These are phyloP conservation scores for Callorhinus ursinus DNA, from an alignment of 2,113 vertebrate genomes.

Conservation along the genomic window DNA sequence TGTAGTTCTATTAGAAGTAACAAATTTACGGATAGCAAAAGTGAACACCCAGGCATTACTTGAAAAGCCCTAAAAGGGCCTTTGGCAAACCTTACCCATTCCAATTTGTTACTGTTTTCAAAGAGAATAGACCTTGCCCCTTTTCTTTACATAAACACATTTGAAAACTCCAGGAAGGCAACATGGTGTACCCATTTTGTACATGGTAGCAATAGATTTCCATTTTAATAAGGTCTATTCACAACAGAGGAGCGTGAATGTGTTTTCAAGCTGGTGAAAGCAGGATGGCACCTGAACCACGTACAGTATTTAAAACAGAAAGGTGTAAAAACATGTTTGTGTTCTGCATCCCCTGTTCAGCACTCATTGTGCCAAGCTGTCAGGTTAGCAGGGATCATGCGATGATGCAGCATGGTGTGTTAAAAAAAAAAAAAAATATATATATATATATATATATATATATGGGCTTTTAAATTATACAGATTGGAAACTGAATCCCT, in stretches of 20 bases:
- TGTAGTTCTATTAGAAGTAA: background rate
- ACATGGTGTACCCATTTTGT: background rate
- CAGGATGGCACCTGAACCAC: background rate
- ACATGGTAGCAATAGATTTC: background rate
- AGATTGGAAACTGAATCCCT: background rate
- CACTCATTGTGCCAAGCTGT: background rate
- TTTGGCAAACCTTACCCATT: background rate
- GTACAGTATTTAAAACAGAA: background rate
- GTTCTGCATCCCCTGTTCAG: background rate
- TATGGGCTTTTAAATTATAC: background rate
- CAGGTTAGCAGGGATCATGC: background rate
- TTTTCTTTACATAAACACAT: constrained; percentile 10
- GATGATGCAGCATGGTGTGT: background rate
- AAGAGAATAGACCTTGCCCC: background rate
- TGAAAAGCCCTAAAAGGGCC: background rate
- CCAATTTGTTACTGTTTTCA: constrained; percentile 34
- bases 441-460: too few species aligned
- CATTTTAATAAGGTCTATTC: constrained; percentile 5
- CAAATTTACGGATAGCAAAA: background rate
- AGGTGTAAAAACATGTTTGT: background rate
- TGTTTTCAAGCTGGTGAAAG: background rate
- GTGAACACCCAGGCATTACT: background rate
- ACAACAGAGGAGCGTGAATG: background rate
- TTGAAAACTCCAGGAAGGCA: background rate
- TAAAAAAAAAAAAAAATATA: background rate